These are phyloP conservation scores for Schizaphis graminum DNA, from an alignment of 2,888 invertebrate genomes.

Conservation along the genomic window DNA sequence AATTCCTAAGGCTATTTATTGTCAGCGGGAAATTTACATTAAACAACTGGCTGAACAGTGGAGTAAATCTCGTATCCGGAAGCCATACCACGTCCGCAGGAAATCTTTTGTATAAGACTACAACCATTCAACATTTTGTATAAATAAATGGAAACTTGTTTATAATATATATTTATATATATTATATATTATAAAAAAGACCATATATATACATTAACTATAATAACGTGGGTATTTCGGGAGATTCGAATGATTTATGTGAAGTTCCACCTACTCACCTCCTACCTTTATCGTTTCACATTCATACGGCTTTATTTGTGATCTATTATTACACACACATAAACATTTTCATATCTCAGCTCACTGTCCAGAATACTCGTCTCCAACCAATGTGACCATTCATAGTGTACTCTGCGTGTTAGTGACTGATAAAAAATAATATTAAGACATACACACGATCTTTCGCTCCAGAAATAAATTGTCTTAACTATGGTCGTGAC, in stretches of 20 bases:
- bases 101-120: conserved; percentile 58
- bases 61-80: conserved; percentile 61
- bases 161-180: background rate
- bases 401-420: background rate
- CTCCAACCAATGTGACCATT: background rate
- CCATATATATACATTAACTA: conserved; percentile 42
- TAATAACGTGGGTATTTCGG: conserved; percentile 45
- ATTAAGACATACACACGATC: background rate
- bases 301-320: conserved; percentile 53
- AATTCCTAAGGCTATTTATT: conserved; percentile 48
- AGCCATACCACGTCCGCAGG: conserved; percentile 60
- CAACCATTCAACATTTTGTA: conserved; percentile 40
- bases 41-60: conserved; percentile 37
- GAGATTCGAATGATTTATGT: conserved; percentile 62
- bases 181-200: conserved; percentile 11
- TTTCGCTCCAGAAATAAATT: background rate
- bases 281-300: conserved; percentile 50
- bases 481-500: background rate
- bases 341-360: background rate
- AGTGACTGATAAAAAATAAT: conserved; percentile 43
- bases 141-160: conserved; percentile 33
- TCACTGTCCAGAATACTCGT: conserved; percentile 43
- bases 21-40: conserved; percentile 56
- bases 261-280: background rate
- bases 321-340: conserved; percentile 19